phyloP scores from a whole-genome alignment of 2,888 invertebrate genomes.

The Conomelus anceps region DNA sequence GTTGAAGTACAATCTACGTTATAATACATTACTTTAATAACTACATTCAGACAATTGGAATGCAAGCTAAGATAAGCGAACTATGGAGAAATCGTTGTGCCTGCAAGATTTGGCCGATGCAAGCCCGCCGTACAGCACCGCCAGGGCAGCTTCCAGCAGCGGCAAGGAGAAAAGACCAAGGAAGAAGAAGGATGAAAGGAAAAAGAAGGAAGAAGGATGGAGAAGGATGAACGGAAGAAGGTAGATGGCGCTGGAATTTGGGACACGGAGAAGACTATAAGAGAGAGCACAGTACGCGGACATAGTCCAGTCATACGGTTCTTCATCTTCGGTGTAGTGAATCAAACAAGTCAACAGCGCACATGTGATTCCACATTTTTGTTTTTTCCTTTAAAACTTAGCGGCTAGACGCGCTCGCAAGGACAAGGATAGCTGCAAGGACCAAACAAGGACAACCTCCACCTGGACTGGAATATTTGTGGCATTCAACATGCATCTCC shows the following conservation, averaged over 20 bases:
- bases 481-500: background rate
- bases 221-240: background rate
- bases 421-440: background rate
- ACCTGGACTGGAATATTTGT: background rate
- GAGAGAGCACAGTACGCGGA: background rate
- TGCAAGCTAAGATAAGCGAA: background rate
- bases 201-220: background rate
- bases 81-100: background rate
- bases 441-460: too few species aligned
- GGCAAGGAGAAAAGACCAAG: background rate
- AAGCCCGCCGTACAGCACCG: background rate
- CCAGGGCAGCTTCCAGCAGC: background rate
- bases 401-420: background rate
- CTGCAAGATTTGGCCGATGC: background rate
- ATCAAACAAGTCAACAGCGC: background rate
- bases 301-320: background rate
- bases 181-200: background rate
- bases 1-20: too few species aligned
- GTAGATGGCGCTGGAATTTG: background rate
- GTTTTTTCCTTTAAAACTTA: background rate
- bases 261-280: conserved; percentile 6
- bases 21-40: background rate
- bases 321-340: background rate
- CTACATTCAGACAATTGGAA: background rate
- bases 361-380: background rate